Base-by-base conservation (phyloP, 1,140 invertebrate genomes). In the Diploscapter pachys region DNA sequence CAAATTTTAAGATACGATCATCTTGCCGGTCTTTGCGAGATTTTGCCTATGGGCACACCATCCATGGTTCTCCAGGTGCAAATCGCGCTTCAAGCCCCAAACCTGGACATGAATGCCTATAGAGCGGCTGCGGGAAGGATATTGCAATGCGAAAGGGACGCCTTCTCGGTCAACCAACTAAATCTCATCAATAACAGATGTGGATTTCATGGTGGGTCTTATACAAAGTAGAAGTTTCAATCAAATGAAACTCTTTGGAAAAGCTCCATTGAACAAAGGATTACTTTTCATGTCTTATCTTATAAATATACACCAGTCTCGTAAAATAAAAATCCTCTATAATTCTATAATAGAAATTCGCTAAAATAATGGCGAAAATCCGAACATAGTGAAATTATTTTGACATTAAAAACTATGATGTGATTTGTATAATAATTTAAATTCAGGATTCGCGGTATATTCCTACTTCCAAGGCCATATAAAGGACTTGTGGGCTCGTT, bases 11-110 rank as follows among this genome's bases (percentile, higher is more conserved):
- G 76, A 57, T 78, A 78, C 56, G 76, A 78, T 61, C 76, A 78
- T 49, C 56, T 78, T 51, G 76, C 76, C 53, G 76, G 55, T n/a
- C 52, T 78, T 0, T 78, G 76, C 67, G 76, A 78, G 56, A 75
- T 66, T 4, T 62, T 78, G 52, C 76, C 76, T 11, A 75, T 78
- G 9, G 76, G 76, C 57, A 76, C 75, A 2, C 57, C 75, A 55
- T 76, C 75, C 4, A 71, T 76, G 69, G 63, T 76, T 9, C 70
- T 76, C 11, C 76, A 75, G 51, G 71, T 78, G 52, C 51, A 65
- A 68, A 71, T 67, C 50, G 76, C 73, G 3, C 31, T 78, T n/a
- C 63, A 69, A 61, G 72, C 68, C 8, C 72, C 67, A 1, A 73
- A 6, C 9, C 4, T 13, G 9, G 67, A 59, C 6, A 73, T 9